These are phyloP conservation scores for Lathamus discolor DNA, from an alignment of 2,113 vertebrate genomes.

Conservation along the genomic window DNA sequence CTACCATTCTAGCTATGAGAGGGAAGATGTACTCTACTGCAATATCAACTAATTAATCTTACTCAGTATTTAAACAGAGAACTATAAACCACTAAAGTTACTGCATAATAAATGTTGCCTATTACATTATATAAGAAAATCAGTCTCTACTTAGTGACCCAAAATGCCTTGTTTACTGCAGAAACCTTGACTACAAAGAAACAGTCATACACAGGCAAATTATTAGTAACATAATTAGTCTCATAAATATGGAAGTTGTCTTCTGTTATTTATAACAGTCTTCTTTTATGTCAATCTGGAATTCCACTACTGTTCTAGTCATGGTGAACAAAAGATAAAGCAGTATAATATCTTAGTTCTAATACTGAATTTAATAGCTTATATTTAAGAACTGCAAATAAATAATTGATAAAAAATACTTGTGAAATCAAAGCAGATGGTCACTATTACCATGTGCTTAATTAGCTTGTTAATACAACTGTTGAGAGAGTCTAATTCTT, in stretches of 20 bases:
- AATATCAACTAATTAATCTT: slow-evolving; percentile 14
- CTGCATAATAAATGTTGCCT: background rate
- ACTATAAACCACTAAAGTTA: background rate
- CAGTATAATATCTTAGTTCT: background rate
- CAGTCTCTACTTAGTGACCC: background rate
- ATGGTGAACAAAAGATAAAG: background rate
- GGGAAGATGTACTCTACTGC: background rate
- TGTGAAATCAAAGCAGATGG: background rate
- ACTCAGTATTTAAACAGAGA: background rate
- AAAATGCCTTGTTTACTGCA: background rate
- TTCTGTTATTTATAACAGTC: background rate
- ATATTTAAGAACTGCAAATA: background rate
- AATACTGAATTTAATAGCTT: background rate
- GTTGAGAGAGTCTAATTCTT: background rate
- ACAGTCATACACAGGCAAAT: background rate
- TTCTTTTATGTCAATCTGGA: background rate
- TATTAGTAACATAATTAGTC: background rate
- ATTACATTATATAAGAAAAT: background rate
- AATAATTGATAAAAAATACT: background rate
- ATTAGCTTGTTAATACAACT: background rate
- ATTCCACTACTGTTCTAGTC: background rate
- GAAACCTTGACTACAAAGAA: slow-evolving; percentile 4
- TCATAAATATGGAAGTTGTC: background rate
- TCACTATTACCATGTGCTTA: background rate
- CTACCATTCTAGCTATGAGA: background rate